Conservation (phyloP, 1,140 invertebrate species). For the Drosophila pectinifera region DNA sequence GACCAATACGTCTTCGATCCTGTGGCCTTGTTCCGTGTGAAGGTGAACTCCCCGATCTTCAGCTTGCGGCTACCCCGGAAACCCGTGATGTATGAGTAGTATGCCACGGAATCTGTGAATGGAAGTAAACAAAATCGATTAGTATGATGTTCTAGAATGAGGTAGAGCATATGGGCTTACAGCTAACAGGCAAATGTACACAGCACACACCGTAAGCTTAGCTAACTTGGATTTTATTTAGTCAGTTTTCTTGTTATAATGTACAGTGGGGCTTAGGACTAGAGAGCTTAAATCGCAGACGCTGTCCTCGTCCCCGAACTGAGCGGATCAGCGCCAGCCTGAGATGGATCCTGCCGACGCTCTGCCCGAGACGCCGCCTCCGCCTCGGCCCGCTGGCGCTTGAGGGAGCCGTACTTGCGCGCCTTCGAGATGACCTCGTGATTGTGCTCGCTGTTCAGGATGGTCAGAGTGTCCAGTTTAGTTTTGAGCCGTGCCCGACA, state of each 20-base stretch:
- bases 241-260: conserved; percentile 19
- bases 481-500: conserved; percentile 82
- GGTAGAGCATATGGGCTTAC: not conserved
- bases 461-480: conserved; percentile 72
- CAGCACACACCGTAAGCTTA: conserved; percentile 17
- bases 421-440: conserved; percentile 81
- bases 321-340: conserved; percentile 9
- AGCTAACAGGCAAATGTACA: conserved; percentile 16
- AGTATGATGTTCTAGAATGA: conserved; percentile 28
- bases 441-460: conserved; percentile 81
- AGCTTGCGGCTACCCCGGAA: conserved; percentile 84
- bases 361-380: conserved; percentile 61
- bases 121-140: conserved; percentile 33
- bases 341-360: conserved; percentile 19
- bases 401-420: conserved; percentile 79
- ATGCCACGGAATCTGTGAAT: conserved; percentile 56
- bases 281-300: conserved; percentile 14
- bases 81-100: conserved; percentile 80
- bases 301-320: conserved; percentile 5
- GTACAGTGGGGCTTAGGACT: conserved; percentile 59
- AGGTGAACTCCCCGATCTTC: conserved; percentile 81
- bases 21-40: conserved; percentile 80
- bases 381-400: conserved; percentile 61
- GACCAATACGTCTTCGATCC: conserved; percentile 84
- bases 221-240: conserved; percentile 63